These are phyloP conservation scores for Rhopalosiphum maidis DNA, from an alignment of 1,140 invertebrate species.

Conservation along the genomic window DNA sequence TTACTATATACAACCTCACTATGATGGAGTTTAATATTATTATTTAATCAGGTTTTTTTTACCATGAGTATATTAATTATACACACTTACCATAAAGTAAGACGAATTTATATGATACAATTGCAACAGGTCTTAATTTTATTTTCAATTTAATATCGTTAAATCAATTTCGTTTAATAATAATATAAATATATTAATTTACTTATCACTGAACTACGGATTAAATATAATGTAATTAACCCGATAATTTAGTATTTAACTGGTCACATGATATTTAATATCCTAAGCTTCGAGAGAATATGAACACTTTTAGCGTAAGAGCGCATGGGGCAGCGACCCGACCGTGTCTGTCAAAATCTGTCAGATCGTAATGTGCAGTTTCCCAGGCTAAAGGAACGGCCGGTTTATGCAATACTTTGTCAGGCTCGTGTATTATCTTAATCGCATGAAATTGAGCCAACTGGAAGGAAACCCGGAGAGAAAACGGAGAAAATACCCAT, in stretches of 20 bases:
- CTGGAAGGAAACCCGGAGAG: neutral
- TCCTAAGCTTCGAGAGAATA: neutral
- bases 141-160: neutral
- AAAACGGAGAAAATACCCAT: neutral
- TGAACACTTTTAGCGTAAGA: neutral
- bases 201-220: neutral
- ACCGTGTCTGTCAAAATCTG: slow-evolving; percentile 10
- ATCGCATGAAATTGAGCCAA: slow-evolving; percentile 36
- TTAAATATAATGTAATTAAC: neutral
- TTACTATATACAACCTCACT: neutral
- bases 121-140: neutral
- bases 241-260: neutral
- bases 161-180: neutral
- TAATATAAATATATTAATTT: neutral
- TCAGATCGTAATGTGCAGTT: neutral
- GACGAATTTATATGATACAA: neutral
- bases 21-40: neutral
- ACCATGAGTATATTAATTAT: neutral
- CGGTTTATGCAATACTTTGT: slow-evolving; percentile 36
- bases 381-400: neutral
- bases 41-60: neutral
- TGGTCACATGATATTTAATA: neutral
- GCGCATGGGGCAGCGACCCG: neutral
- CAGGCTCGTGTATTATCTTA: slow-evolving; percentile 39
- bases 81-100: neutral